These are phyloP conservation scores for Lophotis ruficrista DNA, from an alignment of 2,113 vertebrate genomes.

Conservation along the genomic window DNA sequence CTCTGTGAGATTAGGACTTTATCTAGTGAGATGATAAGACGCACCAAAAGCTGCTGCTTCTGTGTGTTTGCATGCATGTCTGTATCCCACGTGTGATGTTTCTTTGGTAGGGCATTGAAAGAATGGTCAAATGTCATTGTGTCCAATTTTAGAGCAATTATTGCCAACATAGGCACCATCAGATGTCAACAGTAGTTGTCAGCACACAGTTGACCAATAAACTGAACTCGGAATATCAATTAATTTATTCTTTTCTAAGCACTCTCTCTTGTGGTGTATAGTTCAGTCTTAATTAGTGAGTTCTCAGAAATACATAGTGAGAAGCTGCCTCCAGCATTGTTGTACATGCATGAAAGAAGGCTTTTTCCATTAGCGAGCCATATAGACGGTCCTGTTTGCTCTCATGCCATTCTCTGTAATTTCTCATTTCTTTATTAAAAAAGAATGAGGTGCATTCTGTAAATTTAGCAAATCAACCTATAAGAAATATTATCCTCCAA, in stretches of 20 bases:
- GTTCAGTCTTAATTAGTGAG: not conserved
- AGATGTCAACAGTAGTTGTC: not conserved
- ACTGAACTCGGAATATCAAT: not conserved
- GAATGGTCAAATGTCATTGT: not conserved
- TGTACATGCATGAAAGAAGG: not conserved
- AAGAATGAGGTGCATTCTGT: not conserved
- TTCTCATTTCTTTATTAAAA: not conserved
- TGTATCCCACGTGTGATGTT: not conserved
- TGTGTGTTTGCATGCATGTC: not conserved
- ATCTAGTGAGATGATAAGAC: not conserved
- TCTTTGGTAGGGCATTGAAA: not conserved
- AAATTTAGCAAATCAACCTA: not conserved
- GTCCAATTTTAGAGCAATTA: not conserved
- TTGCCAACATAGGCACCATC: not conserved
- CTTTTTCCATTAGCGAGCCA: not conserved
- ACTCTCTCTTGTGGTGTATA: not conserved
- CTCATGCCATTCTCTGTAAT: not conserved
- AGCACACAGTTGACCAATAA: not conserved
- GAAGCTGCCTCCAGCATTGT: not conserved
- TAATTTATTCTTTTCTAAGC: not conserved
- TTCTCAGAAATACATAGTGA: not conserved
- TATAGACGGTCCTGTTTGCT: not conserved
- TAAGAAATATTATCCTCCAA: not conserved
- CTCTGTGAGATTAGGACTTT: not conserved
- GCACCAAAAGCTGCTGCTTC: not conserved